A percentile compares a stretch with the other conserved stretches of the same genome.
Conservation (phyloP, 2,888 invertebrate genomes). For the Phyllotreta striolata region DNA sequence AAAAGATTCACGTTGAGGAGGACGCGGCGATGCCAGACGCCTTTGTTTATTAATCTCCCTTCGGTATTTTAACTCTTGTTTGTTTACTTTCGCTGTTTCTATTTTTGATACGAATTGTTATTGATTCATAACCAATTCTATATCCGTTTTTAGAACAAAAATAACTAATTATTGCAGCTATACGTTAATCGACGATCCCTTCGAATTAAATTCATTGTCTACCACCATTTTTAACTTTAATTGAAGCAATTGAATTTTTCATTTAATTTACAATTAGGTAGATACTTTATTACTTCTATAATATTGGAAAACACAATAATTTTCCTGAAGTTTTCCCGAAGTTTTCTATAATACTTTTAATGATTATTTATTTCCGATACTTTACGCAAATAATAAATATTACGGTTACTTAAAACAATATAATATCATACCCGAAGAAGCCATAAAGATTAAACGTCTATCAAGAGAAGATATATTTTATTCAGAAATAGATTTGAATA, state of each 20-base stretch:
- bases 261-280: conserved; percentile 21
- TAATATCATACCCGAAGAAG: background rate
- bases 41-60: background rate
- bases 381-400: too few species aligned
- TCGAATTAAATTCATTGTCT: conserved; percentile 1
- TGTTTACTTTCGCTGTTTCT: conserved; percentile 24
- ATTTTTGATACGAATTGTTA: conserved; percentile 4
- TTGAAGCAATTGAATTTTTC: background rate
- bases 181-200: background rate
- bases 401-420: too few species aligned
- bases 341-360: background rate
- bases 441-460: conserved; percentile 18
- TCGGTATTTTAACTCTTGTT: conserved; percentile 1
- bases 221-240: conserved; percentile 16
- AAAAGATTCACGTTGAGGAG: conserved; percentile 30
- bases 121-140: background rate
- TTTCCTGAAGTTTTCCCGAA: background rate
- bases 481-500: background rate
- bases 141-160: too few species aligned
- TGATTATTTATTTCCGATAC: too few species aligned
- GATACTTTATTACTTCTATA: too few species aligned
- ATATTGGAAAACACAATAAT: too few species aligned
- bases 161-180: background rate
- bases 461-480: conserved; percentile 5
- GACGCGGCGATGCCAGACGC: conserved; percentile 31